Conservation (phyloP, 53 echinoderm and acorn worm species). For the Antedon mediterranea region DNA sequence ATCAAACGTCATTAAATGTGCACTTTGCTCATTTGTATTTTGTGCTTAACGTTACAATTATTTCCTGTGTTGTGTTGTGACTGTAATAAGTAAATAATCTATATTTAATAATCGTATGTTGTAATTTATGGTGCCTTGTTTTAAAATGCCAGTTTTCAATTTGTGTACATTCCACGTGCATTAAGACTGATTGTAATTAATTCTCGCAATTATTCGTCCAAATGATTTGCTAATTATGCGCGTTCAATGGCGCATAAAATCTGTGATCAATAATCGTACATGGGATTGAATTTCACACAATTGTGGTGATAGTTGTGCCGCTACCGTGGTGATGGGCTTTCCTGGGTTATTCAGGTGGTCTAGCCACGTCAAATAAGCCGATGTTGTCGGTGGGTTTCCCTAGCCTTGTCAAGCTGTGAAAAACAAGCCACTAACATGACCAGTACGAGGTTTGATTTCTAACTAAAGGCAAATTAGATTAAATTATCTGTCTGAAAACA, state of each 20-base stretch:
- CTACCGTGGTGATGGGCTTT: background rate
- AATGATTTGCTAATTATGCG: background rate
- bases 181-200: background rate
- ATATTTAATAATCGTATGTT: background rate
- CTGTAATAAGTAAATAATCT: too few relatives aligned
- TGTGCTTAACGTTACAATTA: background rate
- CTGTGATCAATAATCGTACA: background rate
- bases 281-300: background rate
- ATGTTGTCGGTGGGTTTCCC: too few relatives aligned
- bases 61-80: too few relatives aligned
- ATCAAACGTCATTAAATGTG: background rate
- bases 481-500: too few relatives aligned
- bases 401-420: too few relatives aligned
- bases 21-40: background rate
- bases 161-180: background rate
- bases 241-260: background rate
- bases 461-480: too few relatives aligned
- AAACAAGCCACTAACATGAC: too few relatives aligned
- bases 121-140: background rate
- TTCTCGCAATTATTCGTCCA: background rate
- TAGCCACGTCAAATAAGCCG: too few relatives aligned
- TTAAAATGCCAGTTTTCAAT: background rate
- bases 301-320: background rate
- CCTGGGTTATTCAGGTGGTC: too few relatives aligned
- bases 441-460: too few relatives aligned